Evolutionary conservation across 2,797 vertebrate genomes (phyloP), one percentile per base, ranked within the genome.

Genomic region (Thalassophryne amazonica): DNA sequence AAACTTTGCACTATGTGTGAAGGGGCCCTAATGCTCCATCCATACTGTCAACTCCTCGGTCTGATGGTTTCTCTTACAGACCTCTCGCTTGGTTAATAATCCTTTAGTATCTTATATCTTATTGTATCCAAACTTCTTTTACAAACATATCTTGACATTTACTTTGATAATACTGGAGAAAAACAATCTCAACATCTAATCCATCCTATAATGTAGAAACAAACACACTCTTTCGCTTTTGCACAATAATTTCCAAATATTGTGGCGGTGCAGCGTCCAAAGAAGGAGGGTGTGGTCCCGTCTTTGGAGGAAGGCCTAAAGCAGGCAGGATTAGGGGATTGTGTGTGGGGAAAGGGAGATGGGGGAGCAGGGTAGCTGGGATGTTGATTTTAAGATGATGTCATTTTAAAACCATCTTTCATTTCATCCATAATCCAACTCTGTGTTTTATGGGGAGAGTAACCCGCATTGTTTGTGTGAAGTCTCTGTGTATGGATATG

Each of bases 271-370:
- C 13, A 7, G 8, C 16, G 39, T 56, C 51, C 52, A 35, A 19
- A 56, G 6, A 24, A 28, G 31, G 2, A 3, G 61, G 58, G 48
- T 60, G 61, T 49, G 70, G 45, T 51, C 10, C 23, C 5, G 18
- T 38, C 30, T 53, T 35, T 30, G 38, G 18, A 31, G 47, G 12
- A 7, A 11, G 35, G 39, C 10, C 22, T 25, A 21, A 49, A 34
- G 63, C 25, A 55, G 60, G 17, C 38, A 43, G 37, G 65, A 67
- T 69, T 73, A 73, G 51, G 32, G 36, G 56, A 62, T 46, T 42
- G 16, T 48, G 46, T 1, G 5, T 12, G 12, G 33, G 16, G 58
- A 36, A 18, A 35, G 21, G 9, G 23, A 7, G 5, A 9, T 12
- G 7, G 27, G 29, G n/a, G 6, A 6, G 2, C 18, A 3, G 10